Base-by-base conservation (phyloP, 2,888 invertebrate genomes). In the Pegoplata infirma region DNA sequence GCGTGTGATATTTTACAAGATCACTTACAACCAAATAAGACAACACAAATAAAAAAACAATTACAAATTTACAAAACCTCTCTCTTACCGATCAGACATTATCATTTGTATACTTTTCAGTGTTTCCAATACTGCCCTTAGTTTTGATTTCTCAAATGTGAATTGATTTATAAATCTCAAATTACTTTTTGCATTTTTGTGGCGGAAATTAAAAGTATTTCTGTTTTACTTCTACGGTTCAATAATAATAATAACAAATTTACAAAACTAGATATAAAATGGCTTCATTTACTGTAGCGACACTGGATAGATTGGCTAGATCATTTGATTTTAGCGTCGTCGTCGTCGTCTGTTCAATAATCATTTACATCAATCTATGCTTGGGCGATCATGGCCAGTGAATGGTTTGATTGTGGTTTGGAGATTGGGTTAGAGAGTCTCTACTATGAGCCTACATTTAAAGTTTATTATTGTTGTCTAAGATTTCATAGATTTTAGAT, bases 1-100 rank as follows among this genome's bases (percentile, higher is more conserved):
- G 73, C 77, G 77, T 77, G 77, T 77, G 73, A 77, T 68, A 63
- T 25, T 67, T 63, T 51, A 51, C 61, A 67, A 72, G 67, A 77
- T 72, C 67, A 63, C 21, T 72, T 72, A 72, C 55, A 76, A 19
- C 36, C 21, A 49, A 58, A n/a, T n/a, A n/a, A n/a, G 51, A 49
- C 25, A 56, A 56, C 16, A 59, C 10, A 19, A 21, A 46, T 44
- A 59, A 66, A 40, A 16, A 46, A 61, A 67, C 46, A 53, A 53
- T 32, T 36, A 55, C 47, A 63, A 16, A 28, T 46, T 49, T 21
- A 40, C 49, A 40, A 53, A 16, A 40, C 4, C 7, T 40, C 17
- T 51, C 10, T 40, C 28, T 16, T 19, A 12, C 36, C 12, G 36
- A 36, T 36, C 36, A 36, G 36, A 12, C 4, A n/a, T n/a, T n/a